Conservation (phyloP, 2,113 vertebrate species). For the Mastomys coucha region DNA sequence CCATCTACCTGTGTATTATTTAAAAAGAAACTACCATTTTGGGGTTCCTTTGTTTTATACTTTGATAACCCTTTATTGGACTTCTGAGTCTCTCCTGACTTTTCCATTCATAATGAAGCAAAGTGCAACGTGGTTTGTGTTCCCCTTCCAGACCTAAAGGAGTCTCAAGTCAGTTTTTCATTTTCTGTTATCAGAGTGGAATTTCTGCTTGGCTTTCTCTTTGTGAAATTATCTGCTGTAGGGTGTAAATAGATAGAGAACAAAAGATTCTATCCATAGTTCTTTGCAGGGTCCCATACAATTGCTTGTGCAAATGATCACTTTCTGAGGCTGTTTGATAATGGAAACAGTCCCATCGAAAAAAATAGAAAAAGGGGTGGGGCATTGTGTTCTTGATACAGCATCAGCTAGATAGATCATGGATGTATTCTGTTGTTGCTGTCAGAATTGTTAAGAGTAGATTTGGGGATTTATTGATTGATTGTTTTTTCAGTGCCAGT, state of each 20-base stretch:
- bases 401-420: neutral
- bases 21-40: no score
- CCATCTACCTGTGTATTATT: neutral
- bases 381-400: neutral
- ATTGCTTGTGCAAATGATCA: conserved; percentile 32
- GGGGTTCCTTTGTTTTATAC: neutral
- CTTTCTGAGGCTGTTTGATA: neutral
- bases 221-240: neutral
- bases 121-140: neutral
- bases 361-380: neutral
- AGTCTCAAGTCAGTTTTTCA: neutral
- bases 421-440: neutral
- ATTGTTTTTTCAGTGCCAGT: neutral
- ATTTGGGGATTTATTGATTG: neutral
- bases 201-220: conserved; percentile 60
- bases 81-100: neutral
- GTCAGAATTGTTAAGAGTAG: neutral
- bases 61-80: neutral
- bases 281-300: conserved; percentile 1
- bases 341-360: neutral
- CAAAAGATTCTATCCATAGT: conserved; percentile 63
- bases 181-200: conserved; percentile 22
- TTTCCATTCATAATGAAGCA: neutral
- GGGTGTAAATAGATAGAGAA: conserved; percentile 46
- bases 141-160: neutral